These are phyloP conservation scores for Eulimnadia texana DNA, from an alignment of 1,140 invertebrate genomes.

Conservation along the genomic window DNA sequence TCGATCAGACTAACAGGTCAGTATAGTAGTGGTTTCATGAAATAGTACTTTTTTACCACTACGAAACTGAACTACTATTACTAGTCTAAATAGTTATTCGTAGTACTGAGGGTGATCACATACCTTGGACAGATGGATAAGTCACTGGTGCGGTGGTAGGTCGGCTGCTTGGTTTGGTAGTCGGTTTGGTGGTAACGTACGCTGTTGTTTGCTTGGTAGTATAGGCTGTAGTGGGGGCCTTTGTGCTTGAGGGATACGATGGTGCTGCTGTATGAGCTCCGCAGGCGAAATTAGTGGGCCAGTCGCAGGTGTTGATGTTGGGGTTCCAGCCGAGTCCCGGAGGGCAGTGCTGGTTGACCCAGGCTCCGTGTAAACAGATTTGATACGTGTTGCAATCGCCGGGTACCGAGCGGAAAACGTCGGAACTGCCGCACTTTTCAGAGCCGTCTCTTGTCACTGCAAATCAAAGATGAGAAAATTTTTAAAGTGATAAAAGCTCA, in stretches of 20 bases:
- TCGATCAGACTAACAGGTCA: not conserved
- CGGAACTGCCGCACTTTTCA: not conserved
- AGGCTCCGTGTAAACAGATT: constrained; percentile 10
- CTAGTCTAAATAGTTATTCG: constrained; percentile 17
- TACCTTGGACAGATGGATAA: not conserved
- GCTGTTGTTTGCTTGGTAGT: constrained; percentile 1
- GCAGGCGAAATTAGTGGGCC: constrained; percentile 6
- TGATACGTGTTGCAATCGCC: constrained; percentile 10
- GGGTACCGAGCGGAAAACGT: not conserved
- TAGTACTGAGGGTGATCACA: too few species aligned
- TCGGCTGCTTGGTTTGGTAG: not conserved
- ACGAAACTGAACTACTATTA: not conserved
- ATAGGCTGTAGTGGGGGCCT: constrained; percentile 29
- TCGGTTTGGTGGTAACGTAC: constrained; percentile 2
- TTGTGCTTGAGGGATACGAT: constrained; percentile 36
- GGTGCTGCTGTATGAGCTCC: constrained; percentile 33
- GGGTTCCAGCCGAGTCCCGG: constrained; percentile 56
- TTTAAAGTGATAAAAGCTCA: too few species aligned
- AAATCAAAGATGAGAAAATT: not conserved
- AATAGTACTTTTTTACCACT: too few species aligned
- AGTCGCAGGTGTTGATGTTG: constrained; percentile 19
- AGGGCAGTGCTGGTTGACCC: constrained; percentile 47
- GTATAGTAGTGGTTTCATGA: not conserved
- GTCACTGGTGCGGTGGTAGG: not conserved
- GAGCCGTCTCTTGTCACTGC: not conserved